Evolutionary conservation across 2,888 invertebrate species (phyloP), one percentile per base, ranked within the genome.

Genomic region (Spisula subtruncata): DNA sequence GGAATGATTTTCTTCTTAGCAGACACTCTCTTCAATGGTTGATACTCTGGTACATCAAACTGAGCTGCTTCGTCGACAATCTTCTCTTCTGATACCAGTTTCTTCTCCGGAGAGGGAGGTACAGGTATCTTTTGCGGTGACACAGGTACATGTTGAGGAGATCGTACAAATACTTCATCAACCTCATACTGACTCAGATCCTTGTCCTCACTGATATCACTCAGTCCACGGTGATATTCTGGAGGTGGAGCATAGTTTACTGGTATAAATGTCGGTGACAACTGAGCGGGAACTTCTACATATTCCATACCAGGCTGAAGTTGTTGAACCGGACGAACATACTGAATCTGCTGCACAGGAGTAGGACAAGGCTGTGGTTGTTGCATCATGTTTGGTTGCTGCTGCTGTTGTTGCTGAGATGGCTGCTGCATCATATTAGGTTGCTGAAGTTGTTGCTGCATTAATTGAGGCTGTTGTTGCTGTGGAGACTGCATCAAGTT

Each of bases 281-380:
- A 54, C 54, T 35, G 79, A 79, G 79, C 0, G 18, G 48, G 80
- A 54, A 75, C 32, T 46, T 85, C 85, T 18, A 85, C 80, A 80
- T 41, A 80, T 41, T 80, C 85, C 75, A 75, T 75, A 18, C 32
- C 75, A 16, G 35, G 35, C 35, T 54, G 66, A 20, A 54, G 54
- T 4, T 51, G 56, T 20, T 75, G 83, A 41, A 83, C 56, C 75
- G 87, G 87, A 20, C 54, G 83, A 79, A 87, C 87, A 51, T 79
- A 46, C 60, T 87, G 87, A 79, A 87, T 54, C 51, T 83, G 87
- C 35, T 87, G 81, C 18, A 79, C 56, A 46, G 32, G 79, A 75
- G 79, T 66, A 20, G 35, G 83, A 41, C 60, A 46, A 82, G 35
- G 51, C 35, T n/a, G n/a, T n/a, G n/a, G n/a, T n/a, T n/a, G n/a